Base-by-base conservation (phyloP, 2,888 invertebrate species). In the Aporophyla nigra region DNA sequence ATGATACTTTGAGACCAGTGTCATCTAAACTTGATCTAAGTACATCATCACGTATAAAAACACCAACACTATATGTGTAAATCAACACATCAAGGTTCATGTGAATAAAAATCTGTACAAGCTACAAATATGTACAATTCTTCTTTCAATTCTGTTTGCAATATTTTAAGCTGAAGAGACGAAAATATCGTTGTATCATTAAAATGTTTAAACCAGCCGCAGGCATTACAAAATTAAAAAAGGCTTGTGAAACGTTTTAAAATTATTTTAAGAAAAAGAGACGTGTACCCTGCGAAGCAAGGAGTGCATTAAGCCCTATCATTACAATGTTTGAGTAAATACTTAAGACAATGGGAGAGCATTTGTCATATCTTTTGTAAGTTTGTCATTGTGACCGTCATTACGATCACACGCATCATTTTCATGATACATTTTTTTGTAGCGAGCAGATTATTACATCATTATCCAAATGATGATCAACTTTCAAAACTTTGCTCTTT, bases 401-500 rank as follows among this genome's bases (percentile, higher is more conserved):
- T 74, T 78, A 59, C 14, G 33, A 59, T 73, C 70, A 56, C 66
- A 59, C 53, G 74, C 69, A 68, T 71, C 46, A 73, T 74, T 74
- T 43, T 33, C 40, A 54, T 69, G 54, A 27, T 51, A 58, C 0
- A 46, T 56, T 77, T 79, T n/a, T 86, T 74, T 75, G 46, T 27
- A 24, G 5, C 21, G 5, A 53, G 66, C 68, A 71, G 51, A 86
- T 86, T 86, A 84, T 87, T 84, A 79, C 58, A 66, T 62, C 80
- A 51, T 87, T 80, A 84, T 24, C 61, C 9, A 51, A 74, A 72
- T 69, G 53, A 77, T 79, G 66, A 69, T 63, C 51, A 70, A 53
- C 24, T 81, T 71, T 72, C 43, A 69, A 68, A 62, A 78, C 80
- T 66, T 82, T 71, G 78, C 33, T 72, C 69, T 68, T 51, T 33